These are phyloP conservation scores for Myotis pilosus DNA, from an alignment of 2,797 vertebrate genomes.

Conservation along the genomic window DNA sequence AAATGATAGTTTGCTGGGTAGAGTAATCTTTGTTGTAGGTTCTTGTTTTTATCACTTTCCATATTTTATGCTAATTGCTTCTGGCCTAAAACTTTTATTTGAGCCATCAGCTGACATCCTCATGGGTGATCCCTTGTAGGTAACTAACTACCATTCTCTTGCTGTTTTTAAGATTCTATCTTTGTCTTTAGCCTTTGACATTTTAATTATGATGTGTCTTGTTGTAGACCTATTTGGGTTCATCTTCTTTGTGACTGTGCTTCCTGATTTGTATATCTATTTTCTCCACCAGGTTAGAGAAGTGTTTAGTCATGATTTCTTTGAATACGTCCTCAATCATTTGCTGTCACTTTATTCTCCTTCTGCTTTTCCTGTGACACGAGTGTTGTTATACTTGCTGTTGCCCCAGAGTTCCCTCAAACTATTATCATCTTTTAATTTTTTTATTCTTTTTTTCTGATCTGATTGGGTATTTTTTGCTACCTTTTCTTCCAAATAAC, in stretches of 20 bases:
- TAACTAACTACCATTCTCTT: background rate
- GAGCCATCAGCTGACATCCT: background rate
- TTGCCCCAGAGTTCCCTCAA: background rate
- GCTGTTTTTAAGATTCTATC: background rate
- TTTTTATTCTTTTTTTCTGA: background rate
- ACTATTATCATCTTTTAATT: background rate
- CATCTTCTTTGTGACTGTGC: background rate
- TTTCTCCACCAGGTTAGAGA: background rate
- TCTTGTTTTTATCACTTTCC: background rate
- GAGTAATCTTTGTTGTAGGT: background rate
- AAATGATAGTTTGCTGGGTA: background rate
- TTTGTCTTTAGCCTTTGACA: background rate
- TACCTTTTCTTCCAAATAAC: background rate
- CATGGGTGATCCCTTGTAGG: background rate
- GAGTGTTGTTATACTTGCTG: background rate
- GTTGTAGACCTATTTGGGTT: background rate
- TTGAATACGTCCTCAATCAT: background rate
- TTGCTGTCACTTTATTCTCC: background rate
- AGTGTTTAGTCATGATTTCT: background rate
- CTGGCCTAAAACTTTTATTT: background rate
- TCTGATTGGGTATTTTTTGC: background rate
- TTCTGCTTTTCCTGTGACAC: background rate
- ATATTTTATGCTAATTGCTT: background rate
- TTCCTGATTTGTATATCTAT: background rate
- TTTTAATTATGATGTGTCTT: background rate